These are phyloP conservation scores for Melanotaenia nigrans DNA, from an alignment of 2,797 vertebrate species.

Conservation along the genomic window DNA sequence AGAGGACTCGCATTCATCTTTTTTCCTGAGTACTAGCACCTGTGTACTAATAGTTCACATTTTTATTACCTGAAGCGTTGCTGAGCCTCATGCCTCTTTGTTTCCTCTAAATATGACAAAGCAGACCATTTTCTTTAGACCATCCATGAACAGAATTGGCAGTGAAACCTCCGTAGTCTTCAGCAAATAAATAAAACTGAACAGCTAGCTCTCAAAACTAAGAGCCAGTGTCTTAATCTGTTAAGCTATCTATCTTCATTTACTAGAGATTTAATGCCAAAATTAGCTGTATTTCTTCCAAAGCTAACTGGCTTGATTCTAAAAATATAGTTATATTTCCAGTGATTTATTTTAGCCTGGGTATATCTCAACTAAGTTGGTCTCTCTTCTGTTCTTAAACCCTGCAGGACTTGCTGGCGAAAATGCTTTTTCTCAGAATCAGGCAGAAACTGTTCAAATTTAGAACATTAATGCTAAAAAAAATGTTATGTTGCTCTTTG, in stretches of 20 bases:
- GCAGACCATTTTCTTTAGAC: conserved; percentile 44
- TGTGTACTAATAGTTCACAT: conserved; percentile 18
- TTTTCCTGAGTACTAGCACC: conserved; percentile 23
- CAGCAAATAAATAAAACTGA: conserved; percentile 52
- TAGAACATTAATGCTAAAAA: conserved; percentile 12
- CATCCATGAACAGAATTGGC: conserved; percentile 52
- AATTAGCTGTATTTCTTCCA: conserved; percentile 46
- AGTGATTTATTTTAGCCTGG: conserved; percentile 27
- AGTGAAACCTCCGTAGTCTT: conserved; percentile 55
- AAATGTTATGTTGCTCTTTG: conserved; percentile 16
- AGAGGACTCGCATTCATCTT: conserved; percentile 9
- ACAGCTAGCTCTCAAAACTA: conserved; percentile 40
- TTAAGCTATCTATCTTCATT: conserved; percentile 28
- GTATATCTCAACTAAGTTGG: conserved; percentile 21
- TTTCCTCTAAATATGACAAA: conserved; percentile 31
- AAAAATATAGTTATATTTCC: conserved; percentile 40
- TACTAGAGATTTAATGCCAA: conserved; percentile 19
- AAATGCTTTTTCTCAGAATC: conserved; percentile 22
- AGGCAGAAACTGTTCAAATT: conserved; percentile 7
- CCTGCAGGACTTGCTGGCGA: conserved; percentile 26
- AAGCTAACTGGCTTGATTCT: conserved; percentile 37
- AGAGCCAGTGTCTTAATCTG: conserved; percentile 44
- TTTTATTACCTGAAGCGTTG: conserved; percentile 29
- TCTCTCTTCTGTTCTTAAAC: conserved; percentile 20
- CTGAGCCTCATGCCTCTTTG: conserved; percentile 22